Percentiles rank a stretch among this genome's conserved stretches.
These are phyloP conservation scores for Drosophila murphyi DNA, from an alignment of 1,140 invertebrate genomes.

Conservation along the genomic window DNA sequence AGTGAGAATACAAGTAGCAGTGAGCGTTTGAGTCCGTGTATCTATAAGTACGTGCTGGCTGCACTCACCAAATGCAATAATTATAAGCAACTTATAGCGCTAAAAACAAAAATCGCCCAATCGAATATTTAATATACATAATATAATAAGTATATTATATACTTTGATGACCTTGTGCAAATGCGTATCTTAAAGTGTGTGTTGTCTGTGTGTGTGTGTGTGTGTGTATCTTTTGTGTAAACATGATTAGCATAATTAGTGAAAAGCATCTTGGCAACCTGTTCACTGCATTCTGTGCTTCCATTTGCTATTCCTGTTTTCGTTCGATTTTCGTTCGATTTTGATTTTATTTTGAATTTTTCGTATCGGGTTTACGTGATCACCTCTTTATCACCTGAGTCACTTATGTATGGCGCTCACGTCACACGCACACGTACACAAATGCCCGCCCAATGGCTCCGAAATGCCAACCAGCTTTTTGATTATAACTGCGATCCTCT, in stretches of 20 bases:
- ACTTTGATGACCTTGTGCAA: conserved; percentile 53
- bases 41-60: conserved; percentile 72
- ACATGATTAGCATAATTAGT: conserved; percentile 59
- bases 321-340: conserved; percentile 1
- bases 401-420: conserved; percentile 70
- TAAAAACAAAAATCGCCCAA: conserved; percentile 21
- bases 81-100: conserved; percentile 17
- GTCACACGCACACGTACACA: conserved; percentile 47
- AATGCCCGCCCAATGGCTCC: conserved; percentile 33
- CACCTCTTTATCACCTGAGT: conserved; percentile 76
- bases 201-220: conserved; percentile 41
- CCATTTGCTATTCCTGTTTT: conserved; percentile 1
- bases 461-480: conserved; percentile 61
- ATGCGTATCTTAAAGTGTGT: conserved; percentile 17
- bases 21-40: conserved; percentile 41
- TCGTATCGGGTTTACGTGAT: conserved; percentile 48
- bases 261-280: conserved; percentile 40
- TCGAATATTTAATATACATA: conserved; percentile 33
- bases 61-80: conserved; percentile 35
- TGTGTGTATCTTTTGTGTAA: conserved; percentile 58
- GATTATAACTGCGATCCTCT: conserved; percentile 4
- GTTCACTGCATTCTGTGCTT: conserved; percentile 29
- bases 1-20: conserved; percentile 37
- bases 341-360: neutral
- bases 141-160: conserved; percentile 12